phyloP scores from a whole-genome alignment of 2,113 vertebrate genomes.

The Dinomys branickii region DNA sequence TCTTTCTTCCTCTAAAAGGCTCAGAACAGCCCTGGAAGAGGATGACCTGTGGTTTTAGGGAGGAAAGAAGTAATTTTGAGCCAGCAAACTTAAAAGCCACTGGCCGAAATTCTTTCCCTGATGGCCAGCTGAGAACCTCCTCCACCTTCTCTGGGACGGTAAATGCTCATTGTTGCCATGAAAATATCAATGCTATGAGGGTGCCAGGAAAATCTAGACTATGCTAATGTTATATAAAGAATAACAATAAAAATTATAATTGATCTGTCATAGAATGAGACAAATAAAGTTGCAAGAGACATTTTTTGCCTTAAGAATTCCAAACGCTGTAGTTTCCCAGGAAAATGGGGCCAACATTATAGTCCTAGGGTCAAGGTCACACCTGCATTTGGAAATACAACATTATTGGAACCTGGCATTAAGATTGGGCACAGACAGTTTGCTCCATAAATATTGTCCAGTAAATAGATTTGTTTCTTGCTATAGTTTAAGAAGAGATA shows the following conservation, averaged over 20 bases:
- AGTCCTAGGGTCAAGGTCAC: neutral
- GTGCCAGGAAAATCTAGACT: conserved; percentile 19
- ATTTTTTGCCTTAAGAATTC: conserved; percentile 37
- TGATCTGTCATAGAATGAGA: conserved; percentile 8
- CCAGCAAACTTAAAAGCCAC: conserved; percentile 55
- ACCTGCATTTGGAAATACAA: neutral
- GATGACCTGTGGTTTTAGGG: neutral
- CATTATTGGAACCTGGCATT: neutral
- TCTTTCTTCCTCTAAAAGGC: neutral
- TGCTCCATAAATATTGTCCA: neutral
- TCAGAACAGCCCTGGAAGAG: neutral
- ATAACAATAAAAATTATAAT: conserved; percentile 11
- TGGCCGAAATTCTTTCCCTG: neutral
- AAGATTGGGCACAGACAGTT: neutral
- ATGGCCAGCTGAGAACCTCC: neutral
- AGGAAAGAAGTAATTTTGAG: conserved; percentile 31
- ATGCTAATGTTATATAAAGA: conserved; percentile 6
- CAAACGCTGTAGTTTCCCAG: neutral
- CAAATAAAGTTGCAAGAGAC: neutral
- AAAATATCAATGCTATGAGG: neutral
- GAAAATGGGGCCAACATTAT: neutral
- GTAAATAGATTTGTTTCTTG: neutral
- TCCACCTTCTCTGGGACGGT: neutral
- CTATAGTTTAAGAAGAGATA: neutral
- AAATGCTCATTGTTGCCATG: conserved; percentile 3